These are phyloP conservation scores for Trichopoda pennipes DNA, from an alignment of 2,888 invertebrate genomes.

Conservation along the genomic window DNA sequence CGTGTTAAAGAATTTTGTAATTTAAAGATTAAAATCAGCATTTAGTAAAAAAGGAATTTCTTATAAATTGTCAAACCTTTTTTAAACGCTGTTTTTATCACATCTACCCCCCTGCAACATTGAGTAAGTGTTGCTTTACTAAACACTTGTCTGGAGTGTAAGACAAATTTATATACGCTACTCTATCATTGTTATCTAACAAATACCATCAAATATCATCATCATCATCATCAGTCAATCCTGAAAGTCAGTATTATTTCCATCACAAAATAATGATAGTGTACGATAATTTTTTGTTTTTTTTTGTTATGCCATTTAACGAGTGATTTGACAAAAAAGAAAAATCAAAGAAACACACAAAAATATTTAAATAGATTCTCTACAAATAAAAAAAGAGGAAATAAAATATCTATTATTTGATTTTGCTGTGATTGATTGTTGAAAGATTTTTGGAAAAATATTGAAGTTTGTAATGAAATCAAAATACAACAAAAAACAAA, in stretches of 20 bases:
- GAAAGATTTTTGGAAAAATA: slow-evolving; percentile 4
- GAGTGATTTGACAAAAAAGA: slow-evolving; percentile 53
- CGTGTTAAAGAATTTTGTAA: slow-evolving; percentile 23
- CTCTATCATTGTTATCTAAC: slow-evolving; percentile 48
- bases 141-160: not conserved
- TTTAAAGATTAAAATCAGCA: slow-evolving; percentile 24
- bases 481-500: slow-evolving; percentile 22
- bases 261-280: not conserved
- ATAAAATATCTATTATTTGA: slow-evolving; percentile 15
- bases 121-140: too few relatives aligned
- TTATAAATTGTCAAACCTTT: slow-evolving; percentile 8
- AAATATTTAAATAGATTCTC: not conserved
- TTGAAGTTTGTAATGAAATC: slow-evolving; percentile 12
- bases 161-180: slow-evolving; percentile 49
- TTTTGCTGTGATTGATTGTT: slow-evolving; percentile 47
- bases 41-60: not conserved
- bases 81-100: not conserved
- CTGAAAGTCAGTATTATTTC: slow-evolving; percentile 11
- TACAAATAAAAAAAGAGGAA: not conserved
- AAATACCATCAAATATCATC: too few relatives aligned
- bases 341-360: slow-evolving; percentile 2
- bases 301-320: slow-evolving; percentile 22
- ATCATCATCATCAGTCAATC: slow-evolving; percentile 3
- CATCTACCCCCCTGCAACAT: slow-evolving; percentile 5
- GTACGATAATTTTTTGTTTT: slow-evolving; percentile 14